Base-by-base conservation (phyloP, 92 coral and sea anemone genomes). In the Heliopora coerulea region DNA sequence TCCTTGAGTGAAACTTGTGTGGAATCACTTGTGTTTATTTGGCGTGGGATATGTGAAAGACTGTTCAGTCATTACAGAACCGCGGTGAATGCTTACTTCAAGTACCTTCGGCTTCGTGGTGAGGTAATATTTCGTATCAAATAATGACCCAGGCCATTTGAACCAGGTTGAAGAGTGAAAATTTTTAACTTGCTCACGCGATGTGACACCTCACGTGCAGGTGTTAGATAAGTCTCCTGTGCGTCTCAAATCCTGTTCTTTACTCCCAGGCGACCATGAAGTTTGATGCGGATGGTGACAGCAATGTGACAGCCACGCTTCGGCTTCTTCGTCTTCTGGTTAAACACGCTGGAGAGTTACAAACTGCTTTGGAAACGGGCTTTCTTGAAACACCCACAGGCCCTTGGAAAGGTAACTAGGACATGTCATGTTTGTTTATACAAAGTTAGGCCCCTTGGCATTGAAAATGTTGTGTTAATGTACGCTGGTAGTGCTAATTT, bases 251-350 rank as follows among this genome's bases (percentile, higher is more conserved):
- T 8, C 19, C 8, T 18, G 17, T 75, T 49, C 33, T 41, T 35
- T 18, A 63, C 70, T 63, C 32, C 31, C 44, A 82, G 61, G 46
- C 57, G 49, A 65, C 77, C 54, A 17, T 52, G 11, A 52, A 70
- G 26, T 18, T 49, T 54, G 77, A 54, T 32, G 77, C 54, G 50
- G 77, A 70, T 41, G 54, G 63, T 32, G 98, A 93, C 69, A 89
- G 98, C 33, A 91, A 93, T 74, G 98, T 93, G 12, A 93, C 98
- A 26, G 96, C 98, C 56, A 93, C 98, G 28, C 81, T 93, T n/a
- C 78, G 98, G 50, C 88, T 93, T 35, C 89, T 93, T 26, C 91
- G 98, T 27, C 89, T 93, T 23, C 82, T 93, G 17, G 98, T 93
- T 9, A 93, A 93, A 82, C 98, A 93, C 65, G 98, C 98, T 32